Evolutionary conservation across 2,888 invertebrate species (phyloP), one percentile per base, ranked within the genome.

Genomic region (Ashinkailepas kermadecensis): DNA sequence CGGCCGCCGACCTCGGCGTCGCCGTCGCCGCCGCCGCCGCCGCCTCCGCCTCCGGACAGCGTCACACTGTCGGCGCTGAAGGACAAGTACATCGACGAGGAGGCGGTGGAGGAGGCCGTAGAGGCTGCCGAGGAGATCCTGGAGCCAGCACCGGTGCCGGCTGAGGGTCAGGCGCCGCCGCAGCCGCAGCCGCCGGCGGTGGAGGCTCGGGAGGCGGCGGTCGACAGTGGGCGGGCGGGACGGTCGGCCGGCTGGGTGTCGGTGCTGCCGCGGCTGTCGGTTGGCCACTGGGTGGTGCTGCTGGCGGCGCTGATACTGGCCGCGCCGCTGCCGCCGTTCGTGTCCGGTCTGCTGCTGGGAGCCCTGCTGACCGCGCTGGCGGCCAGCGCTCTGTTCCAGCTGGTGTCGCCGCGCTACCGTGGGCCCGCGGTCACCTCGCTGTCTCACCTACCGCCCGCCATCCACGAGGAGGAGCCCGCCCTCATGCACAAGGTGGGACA

Each of bases 311-410:
- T 56, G 21, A 21, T 74, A 11, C 3, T 74, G 54, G 74, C 74
- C 21, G 74, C 56, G 21, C 89, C 89, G 0, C 87, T 89, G 84
- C 86, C 86, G 1, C 86, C 87, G 83, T 84, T 87, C 82, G 89
- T 89, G 88, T 89, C 88, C 83, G 90, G 90, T 12, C 89, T 90
- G 82, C 84, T 89, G n/a, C 84, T 89, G 57, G 90, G 90, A 0
- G 85, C 89, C 57, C 89, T 89, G 89, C 86, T 87, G 82, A 88
- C 88, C 82, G 88, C 86, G 84, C 86, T 89, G n/a, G 85, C 84
- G 8, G 87, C 87, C 82, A 87, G 87, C 83, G 82, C 9, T 39
- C 54, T 74, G 74, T 13, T 56, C 18, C 21, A 23, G 11, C 70
- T 70, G 70, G 21, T 70, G 70, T 39, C 11, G 39, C 70, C 70